Evolutionary conservation across 2,797 vertebrate species (phyloP).

Genomic region (Rhinoraja longicauda): DNA sequence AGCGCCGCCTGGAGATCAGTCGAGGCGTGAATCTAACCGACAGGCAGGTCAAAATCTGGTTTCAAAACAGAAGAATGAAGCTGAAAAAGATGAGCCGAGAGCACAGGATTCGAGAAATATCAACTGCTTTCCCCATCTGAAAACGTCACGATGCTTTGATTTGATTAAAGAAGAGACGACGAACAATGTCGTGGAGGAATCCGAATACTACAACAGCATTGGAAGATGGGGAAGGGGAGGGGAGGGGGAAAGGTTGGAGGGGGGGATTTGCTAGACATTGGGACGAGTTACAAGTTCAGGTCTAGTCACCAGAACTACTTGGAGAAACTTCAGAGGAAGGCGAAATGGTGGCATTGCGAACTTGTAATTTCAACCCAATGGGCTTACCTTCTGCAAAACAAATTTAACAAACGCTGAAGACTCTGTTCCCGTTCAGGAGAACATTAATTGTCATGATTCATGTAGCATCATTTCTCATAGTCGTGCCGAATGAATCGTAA

Average conservation of each 20-base stretch:
- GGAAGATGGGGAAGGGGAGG: neutral
- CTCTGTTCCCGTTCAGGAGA: neutral
- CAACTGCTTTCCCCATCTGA: conserved; percentile 42
- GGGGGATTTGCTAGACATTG: too few relatives aligned
- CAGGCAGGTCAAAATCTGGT: conserved; percentile 46
- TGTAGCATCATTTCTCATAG: neutral
- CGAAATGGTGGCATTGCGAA: neutral
- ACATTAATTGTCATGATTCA: neutral
- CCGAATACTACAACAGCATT: neutral
- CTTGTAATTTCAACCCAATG: neutral
- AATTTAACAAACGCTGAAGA: neutral
- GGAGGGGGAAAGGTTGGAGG: neutral
- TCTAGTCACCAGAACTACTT: conserved; percentile 14
- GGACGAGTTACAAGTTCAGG: conserved; percentile 14
- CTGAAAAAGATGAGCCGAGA: conserved; percentile 44
- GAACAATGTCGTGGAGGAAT: neutral
- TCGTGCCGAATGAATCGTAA: neutral
- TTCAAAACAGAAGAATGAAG: conserved; percentile 48
- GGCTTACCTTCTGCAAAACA: neutral
- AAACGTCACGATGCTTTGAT: neutral
- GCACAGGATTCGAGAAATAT: conserved; percentile 41
- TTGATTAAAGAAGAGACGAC: neutral
- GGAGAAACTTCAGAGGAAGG: neutral
- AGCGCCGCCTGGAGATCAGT: conserved; percentile 69
- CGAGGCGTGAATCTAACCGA: conserved; percentile 43